phyloP scores from a whole-genome alignment of 2,888 invertebrate species.

The Pristionchus maxplancki region DNA sequence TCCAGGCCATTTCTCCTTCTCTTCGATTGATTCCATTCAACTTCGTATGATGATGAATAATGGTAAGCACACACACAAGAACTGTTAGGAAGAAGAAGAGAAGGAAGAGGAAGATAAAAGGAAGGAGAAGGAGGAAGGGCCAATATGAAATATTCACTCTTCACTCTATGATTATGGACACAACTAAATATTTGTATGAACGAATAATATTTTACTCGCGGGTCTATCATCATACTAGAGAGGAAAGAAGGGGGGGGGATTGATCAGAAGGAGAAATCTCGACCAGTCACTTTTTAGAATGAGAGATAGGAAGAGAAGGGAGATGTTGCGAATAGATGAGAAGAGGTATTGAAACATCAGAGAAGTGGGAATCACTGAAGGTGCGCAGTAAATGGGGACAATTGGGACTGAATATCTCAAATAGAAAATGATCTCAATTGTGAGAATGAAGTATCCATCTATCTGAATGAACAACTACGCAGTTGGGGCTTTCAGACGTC shows the following conservation, averaged over 20 bases:
- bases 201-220: neutral
- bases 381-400: neutral
- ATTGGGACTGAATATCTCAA: neutral
- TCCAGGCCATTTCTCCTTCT: neutral
- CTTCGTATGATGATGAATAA: conserved; percentile 33
- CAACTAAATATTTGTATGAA: neutral
- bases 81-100: conserved; percentile 26
- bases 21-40: conserved; percentile 24
- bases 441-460: neutral
- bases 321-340: neutral
- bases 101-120: neutral
- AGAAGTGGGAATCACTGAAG: neutral
- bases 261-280: neutral
- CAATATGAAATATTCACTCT: neutral
- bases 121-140: neutral
- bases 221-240: neutral
- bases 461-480: neutral
- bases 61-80: conserved; percentile 28
- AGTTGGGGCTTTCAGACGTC: neutral
- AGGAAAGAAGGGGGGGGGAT: neutral
- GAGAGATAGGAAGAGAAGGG: neutral
- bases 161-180: neutral
- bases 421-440: neutral
- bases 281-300: conserved; percentile 12
- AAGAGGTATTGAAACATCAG: neutral